phyloP scores from a whole-genome alignment of 1,140 invertebrate species.

The Penaeus indicus region DNA sequence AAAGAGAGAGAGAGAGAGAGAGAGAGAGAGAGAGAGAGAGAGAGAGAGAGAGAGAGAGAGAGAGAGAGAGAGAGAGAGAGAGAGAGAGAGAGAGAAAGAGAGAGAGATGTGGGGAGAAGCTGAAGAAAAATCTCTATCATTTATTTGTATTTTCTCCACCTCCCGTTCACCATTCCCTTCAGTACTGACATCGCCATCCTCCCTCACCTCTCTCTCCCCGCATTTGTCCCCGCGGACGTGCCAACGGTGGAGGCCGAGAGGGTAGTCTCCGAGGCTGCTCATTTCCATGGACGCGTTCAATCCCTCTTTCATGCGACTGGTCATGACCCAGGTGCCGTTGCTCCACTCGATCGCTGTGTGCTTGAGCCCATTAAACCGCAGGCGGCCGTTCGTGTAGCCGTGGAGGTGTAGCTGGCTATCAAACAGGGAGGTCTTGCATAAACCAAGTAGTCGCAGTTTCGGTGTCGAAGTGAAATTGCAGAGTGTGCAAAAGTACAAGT shows the following conservation, averaged over 20 bases:
- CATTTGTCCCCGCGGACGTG: conserved; percentile 26
- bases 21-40: no score
- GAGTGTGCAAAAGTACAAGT: no score
- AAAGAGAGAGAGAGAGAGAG: no score
- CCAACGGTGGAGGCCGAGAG: conserved; percentile 34
- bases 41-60: no score
- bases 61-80: no score
- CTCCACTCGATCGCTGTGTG: background rate
- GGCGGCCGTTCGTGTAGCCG: background rate
- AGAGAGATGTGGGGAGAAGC: no score
- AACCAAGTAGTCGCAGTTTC: background rate
- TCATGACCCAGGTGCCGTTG: conserved; percentile 3
- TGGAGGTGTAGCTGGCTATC: background rate
- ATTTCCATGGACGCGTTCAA: background rate
- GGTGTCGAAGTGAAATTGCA: conserved; percentile 28
- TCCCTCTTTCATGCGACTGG: background rate
- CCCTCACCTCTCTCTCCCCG: background rate
- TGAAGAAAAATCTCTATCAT: no score
- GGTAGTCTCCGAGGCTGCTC: background rate
- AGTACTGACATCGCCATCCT: no score
- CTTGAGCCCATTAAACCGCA: background rate
- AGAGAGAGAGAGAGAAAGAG: no score
- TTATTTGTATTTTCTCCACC: no score
- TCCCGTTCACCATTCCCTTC: no score
- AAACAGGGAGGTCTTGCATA: conserved; percentile 16